Conservation (phyloP, 1,140 invertebrate species). For the Hyles vespertilio region DNA sequence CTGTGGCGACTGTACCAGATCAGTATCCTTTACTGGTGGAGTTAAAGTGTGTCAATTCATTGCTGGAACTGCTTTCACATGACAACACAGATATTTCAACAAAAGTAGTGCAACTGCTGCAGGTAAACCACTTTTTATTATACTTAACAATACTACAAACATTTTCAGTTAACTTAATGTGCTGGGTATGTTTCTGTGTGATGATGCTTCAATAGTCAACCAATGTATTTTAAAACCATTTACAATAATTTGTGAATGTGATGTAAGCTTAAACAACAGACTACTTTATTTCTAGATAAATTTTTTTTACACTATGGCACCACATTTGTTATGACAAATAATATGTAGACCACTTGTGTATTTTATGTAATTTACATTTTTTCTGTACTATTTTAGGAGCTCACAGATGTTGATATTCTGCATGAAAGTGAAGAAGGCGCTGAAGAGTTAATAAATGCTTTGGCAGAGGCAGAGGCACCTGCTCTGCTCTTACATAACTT, state of each 20-base stretch:
- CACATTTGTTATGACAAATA: not conserved
- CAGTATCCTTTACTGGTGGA: constrained; percentile 95
- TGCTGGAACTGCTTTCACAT: constrained; percentile 96
- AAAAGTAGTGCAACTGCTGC: constrained; percentile 86
- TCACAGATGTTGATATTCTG: constrained; percentile 97
- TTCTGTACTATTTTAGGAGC: constrained; percentile 80
- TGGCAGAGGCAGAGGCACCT: constrained; percentile 93
- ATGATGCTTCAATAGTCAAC: no score
- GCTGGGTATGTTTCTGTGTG: no score
- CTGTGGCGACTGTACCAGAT: constrained; percentile 96
- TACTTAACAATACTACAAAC: no score
- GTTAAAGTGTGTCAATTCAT: constrained; percentile 89
- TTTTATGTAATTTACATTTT: no score
- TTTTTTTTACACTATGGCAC: no score
- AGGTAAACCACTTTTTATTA: constrained; percentile 50
- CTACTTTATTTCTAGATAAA: no score
- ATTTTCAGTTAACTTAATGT: no score
- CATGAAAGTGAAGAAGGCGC: constrained; percentile 93
- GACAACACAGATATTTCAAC: constrained; percentile 97
- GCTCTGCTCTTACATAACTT: constrained; percentile 95
- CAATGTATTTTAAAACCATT: no score
- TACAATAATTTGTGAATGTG: no score
- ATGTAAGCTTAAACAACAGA: no score
- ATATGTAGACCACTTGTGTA: no score
- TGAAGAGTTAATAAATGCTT: constrained; percentile 84